Evolutionary conservation across 2,113 vertebrate species (phyloP).

Genomic region (Chaenocephalus aceratus): DNA sequence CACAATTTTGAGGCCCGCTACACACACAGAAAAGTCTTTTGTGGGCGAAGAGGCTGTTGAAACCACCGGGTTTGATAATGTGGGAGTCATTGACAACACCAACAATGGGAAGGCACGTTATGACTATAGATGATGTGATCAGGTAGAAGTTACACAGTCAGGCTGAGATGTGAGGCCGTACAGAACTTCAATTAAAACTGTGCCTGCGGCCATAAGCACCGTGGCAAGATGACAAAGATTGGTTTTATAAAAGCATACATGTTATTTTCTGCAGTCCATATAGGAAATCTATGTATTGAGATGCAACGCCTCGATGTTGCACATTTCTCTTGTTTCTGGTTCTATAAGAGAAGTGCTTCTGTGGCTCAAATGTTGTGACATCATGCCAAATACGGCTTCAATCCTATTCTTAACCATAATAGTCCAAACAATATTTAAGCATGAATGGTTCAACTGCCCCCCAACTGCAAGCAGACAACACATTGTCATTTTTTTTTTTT

Average conservation of each 20-base stretch:
- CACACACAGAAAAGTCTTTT: conserved; percentile 34
- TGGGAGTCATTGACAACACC: conserved; percentile 12
- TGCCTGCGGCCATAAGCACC: no score
- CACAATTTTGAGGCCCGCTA: neutral
- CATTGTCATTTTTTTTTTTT: conserved; percentile 8
- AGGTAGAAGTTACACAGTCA: neutral
- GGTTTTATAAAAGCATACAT: neutral
- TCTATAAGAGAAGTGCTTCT: neutral
- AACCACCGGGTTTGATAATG: conserved; percentile 14
- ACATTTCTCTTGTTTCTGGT: neutral
- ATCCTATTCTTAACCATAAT: neutral
- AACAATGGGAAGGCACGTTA: conserved; percentile 34
- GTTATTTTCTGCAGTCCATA: neutral
- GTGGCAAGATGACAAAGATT: neutral
- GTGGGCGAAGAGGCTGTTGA: conserved; percentile 16
- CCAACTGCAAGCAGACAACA: conserved; percentile 6
- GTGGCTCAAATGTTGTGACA: neutral
- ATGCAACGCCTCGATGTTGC: neutral
- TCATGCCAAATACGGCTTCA: neutral
- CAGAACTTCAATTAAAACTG: conserved; percentile 17
- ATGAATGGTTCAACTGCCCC: neutral
- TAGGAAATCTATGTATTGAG: neutral
- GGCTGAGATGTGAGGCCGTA: neutral
- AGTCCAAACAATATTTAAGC: neutral
- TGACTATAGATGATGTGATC: conserved; percentile 43